Conservation (phyloP, 2,888 invertebrate genomes). For the Heteromyza rotundicornis region DNA sequence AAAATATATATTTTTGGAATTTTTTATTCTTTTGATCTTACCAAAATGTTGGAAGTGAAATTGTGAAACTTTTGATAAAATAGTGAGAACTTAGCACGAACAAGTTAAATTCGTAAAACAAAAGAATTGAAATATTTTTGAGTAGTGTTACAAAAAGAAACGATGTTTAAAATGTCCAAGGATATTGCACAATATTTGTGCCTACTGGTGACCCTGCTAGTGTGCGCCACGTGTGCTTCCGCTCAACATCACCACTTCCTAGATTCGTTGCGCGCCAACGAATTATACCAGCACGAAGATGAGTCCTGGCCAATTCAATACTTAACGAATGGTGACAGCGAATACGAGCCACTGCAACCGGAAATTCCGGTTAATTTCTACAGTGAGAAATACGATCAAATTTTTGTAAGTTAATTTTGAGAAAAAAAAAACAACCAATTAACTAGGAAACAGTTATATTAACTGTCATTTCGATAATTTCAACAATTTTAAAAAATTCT, state of each 20-base stretch:
- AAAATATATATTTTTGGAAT: constrained; percentile 53
- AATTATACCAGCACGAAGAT: constrained; percentile 48
- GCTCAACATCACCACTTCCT: constrained; percentile 50
- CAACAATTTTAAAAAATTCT: no score
- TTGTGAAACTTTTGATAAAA: background rate
- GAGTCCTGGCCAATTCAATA: constrained; percentile 39
- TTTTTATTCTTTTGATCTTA: constrained; percentile 3
- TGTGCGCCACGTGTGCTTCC: constrained; percentile 32
- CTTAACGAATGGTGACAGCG: constrained; percentile 56
- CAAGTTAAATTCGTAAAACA: no score
- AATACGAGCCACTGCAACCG: constrained; percentile 50
- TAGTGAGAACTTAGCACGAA: no score
- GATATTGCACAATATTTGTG: constrained; percentile 40
- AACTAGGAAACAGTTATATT: no score
- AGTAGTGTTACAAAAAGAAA: no score
- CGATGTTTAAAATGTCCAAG: background rate
- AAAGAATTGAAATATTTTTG: no score
- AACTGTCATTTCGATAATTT: no score
- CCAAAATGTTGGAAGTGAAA: constrained; percentile 17
- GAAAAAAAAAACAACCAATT: no score
- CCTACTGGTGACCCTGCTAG: constrained; percentile 35
- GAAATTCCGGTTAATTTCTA: constrained; percentile 77
- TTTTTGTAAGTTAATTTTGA: constrained; percentile 76
- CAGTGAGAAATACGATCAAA: constrained; percentile 74
- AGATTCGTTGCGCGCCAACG: constrained; percentile 49